Evolutionary conservation across 2,888 invertebrate genomes (phyloP).

Genomic region (Dysmachus trigonus): DNA sequence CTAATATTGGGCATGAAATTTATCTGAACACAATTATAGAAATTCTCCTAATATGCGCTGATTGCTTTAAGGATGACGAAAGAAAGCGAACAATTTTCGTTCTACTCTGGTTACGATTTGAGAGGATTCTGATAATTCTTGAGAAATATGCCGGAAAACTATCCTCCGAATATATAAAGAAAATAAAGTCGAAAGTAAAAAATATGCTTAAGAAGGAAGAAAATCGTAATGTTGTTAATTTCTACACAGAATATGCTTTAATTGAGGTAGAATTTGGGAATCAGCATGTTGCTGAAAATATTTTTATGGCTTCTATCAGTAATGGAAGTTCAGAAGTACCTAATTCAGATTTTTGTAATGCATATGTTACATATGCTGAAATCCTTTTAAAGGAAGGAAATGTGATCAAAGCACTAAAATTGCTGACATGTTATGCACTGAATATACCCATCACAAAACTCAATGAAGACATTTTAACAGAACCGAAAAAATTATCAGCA

Average conservation of each 20-base stretch:
- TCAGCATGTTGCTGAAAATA: slow-evolving; percentile 64
- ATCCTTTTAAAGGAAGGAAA: slow-evolving; percentile 54
- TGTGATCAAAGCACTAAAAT: slow-evolving; percentile 52
- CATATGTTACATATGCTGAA: slow-evolving; percentile 56
- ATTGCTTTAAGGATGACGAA: slow-evolving; percentile 65
- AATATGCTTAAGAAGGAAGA: slow-evolving; percentile 67
- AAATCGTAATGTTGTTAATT: slow-evolving; percentile 68
- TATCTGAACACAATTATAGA: slow-evolving; percentile 68
- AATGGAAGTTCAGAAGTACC: slow-evolving; percentile 47
- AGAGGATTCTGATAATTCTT: slow-evolving; percentile 67
- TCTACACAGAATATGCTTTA: slow-evolving; percentile 72
- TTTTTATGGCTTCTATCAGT: slow-evolving; percentile 66
- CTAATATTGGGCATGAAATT: slow-evolving; percentile 70
- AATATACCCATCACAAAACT: slow-evolving; percentile 46
- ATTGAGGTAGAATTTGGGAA: slow-evolving; percentile 69
- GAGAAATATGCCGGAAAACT: slow-evolving; percentile 65
- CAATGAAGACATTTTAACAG: slow-evolving; percentile 47
- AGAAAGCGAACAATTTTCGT: slow-evolving; percentile 66
- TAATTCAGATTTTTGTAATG: slow-evolving; percentile 55
- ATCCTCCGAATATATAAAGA: slow-evolving; percentile 54
- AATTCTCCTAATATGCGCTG: slow-evolving; percentile 67
- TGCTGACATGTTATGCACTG: slow-evolving; percentile 54
- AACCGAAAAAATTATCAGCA: slow-evolving; percentile 53
- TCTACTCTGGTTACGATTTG: slow-evolving; percentile 73
- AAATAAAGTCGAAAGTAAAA: slow-evolving; percentile 66